phyloP scores from a whole-genome alignment of 2,797 vertebrate species.

The Phoeniculus purpureus region DNA sequence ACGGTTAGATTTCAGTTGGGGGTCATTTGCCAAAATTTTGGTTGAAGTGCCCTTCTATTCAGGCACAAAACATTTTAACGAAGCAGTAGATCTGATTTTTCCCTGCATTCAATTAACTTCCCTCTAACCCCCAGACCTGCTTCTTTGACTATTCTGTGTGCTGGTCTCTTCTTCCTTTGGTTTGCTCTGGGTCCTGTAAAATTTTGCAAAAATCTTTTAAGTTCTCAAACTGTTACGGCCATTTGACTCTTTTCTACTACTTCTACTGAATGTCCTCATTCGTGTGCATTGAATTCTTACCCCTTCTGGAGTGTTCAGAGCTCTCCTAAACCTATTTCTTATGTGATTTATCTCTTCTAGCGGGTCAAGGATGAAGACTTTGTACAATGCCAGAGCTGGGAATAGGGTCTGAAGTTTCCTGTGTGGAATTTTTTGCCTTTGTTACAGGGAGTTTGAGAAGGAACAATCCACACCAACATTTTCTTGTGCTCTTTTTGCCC shows the following conservation, averaged over 20 bases:
- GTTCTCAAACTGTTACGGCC: background rate
- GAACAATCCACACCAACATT: rapidly evolving
- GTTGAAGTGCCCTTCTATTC: background rate
- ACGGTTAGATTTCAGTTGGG: background rate
- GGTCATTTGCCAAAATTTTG: background rate
- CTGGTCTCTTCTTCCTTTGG: background rate
- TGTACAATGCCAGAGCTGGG: background rate
- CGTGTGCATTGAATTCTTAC: background rate
- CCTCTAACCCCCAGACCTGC: background rate
- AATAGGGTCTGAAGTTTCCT: background rate
- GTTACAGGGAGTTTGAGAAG: background rate
- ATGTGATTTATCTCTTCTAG: background rate
- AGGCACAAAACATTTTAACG: background rate
- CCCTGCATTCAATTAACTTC: background rate
- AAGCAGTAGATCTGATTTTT: background rate
- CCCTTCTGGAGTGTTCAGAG: background rate
- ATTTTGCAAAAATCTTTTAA: background rate
- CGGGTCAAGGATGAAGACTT: background rate
- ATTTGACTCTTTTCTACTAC: background rate
- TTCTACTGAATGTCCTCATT: background rate
- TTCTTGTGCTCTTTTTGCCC: background rate
- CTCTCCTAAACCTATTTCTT: background rate
- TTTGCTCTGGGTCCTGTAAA: background rate
- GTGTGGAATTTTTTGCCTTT: background rate
- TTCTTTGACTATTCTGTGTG: background rate